Evolutionary conservation across 2,797 vertebrate species (phyloP), one percentile per base, ranked within the genome.

Genomic region (Phrynocephalus forsythii): DNA sequence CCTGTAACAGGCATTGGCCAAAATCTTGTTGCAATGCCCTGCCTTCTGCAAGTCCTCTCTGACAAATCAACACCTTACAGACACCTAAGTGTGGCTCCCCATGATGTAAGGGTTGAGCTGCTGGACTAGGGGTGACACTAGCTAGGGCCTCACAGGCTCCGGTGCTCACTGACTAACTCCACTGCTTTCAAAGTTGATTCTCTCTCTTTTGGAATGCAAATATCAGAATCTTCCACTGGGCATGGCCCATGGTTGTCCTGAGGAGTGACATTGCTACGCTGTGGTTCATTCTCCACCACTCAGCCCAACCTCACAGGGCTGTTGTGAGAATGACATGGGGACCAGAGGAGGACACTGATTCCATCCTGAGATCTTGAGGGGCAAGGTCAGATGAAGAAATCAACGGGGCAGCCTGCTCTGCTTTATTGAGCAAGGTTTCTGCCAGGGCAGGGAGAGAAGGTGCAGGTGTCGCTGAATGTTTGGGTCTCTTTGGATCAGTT

Each of bases 311-410:
- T 60, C 16, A 30, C 52, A 79, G 15, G 78, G n/a, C 20, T 20
- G 20, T 76, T 26, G 50, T 30, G 50, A n/a, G 13, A 20, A n/a
- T 79, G 16, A 60, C 13, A 6, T 6, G 24, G 6, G 9, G 76
- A 7, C 13, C 2, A 8, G 15, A 5, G 26, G 16, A 56, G 3
- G 1, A n/a, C 77, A n/a, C 2, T 3, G 3, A 0, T 16, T n/a
- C 30, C 15, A 71, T 6, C 15, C 15, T 30, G 26, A 52, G 28
- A 15, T 28, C 24, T 15, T 52, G 50, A 28, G 9, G 50, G 33
- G 72, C 30, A 38, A 73, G 33, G 30, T 13, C 9, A 30, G 20
- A 3, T 24, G 13, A 22, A 38, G 38, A 63, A 18, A 38, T 22
- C 13, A 68, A 5, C 3, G 0, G 26, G 18, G 26, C 26, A 28